Conservation (phyloP, 1,140 invertebrate species). For the Halictus rubicundus region DNA sequence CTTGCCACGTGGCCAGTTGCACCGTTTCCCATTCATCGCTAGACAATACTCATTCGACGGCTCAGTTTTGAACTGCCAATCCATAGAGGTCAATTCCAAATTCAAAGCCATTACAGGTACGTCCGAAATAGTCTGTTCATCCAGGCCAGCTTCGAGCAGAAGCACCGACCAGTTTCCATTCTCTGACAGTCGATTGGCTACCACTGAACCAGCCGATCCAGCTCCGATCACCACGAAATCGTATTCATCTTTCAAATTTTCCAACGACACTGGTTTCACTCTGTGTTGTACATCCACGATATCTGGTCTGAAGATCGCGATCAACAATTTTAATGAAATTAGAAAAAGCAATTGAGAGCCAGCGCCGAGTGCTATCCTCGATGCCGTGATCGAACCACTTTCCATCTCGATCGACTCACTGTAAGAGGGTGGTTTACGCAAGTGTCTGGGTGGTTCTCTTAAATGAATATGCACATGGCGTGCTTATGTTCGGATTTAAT, state of each 20-base stretch:
- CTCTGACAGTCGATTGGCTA: conserved; percentile 89
- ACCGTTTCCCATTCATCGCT: conserved; percentile 83
- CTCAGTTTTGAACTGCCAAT: conserved; percentile 91
- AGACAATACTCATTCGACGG: conserved; percentile 85
- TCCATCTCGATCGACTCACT: too few species aligned
- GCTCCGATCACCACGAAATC: conserved; percentile 91
- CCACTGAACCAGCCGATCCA: conserved; percentile 90
- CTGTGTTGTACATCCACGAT: conserved; percentile 82
- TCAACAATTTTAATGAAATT: conserved; percentile 81
- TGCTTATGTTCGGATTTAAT: too few species aligned
- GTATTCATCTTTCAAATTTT: conserved; percentile 82
- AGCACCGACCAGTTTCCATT: conserved; percentile 86
- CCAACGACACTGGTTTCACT: conserved; percentile 78
- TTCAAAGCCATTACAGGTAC: conserved; percentile 87
- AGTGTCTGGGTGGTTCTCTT: too few species aligned
- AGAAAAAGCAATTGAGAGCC: neutral
- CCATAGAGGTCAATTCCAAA: conserved; percentile 86
- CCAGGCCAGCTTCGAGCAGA: conserved; percentile 90
- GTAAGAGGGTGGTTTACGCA: too few species aligned
- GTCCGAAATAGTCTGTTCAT: conserved; percentile 88
- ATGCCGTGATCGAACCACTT: too few species aligned
- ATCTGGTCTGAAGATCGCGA: conserved; percentile 76
- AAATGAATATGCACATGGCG: too few species aligned
- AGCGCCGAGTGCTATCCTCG: too few species aligned
- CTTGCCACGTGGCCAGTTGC: conserved; percentile 88